Percentiles rank a stretch among this genome's conserved stretches.
phyloP scores from a whole-genome alignment of 1,140 invertebrate species.

The Neuroterus valhalla region DNA sequence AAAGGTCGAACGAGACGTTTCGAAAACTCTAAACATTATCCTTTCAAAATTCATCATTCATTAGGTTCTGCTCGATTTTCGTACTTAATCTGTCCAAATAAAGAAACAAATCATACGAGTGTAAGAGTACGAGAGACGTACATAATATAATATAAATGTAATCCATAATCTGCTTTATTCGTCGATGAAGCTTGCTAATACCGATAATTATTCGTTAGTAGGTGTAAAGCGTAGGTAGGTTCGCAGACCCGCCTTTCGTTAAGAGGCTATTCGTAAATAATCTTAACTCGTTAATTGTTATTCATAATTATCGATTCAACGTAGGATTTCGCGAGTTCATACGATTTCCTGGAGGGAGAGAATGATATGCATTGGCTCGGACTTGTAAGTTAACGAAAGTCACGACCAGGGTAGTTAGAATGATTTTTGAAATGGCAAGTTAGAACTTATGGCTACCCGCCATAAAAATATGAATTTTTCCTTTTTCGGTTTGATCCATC shows the following conservation, averaged over 20 bases:
- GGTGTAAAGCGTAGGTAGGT: constrained; percentile 45
- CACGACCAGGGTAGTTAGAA: background rate
- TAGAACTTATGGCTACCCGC: background rate
- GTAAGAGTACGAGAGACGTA: background rate
- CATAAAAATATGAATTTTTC: background rate
- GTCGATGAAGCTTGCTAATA: constrained; percentile 44
- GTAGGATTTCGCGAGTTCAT: constrained; percentile 37
- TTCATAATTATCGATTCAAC: constrained; percentile 40
- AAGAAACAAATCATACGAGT: constrained; percentile 11
- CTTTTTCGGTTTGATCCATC: background rate
- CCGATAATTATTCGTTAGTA: constrained; percentile 52
- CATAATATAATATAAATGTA: constrained; percentile 36
- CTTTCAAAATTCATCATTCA: too few relatives aligned
- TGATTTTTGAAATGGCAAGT: background rate
- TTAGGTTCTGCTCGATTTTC: constrained; percentile 1
- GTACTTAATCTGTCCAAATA: background rate
- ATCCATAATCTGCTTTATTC: constrained; percentile 49
- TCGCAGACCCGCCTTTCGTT: constrained; percentile 38
- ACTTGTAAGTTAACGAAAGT: constrained; percentile 21
- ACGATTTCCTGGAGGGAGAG: constrained; percentile 50
- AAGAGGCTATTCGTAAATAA: constrained; percentile 48
- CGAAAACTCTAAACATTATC: too few relatives aligned
- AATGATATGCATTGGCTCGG: constrained; percentile 59
- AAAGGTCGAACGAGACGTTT: too few relatives aligned
- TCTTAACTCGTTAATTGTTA: constrained; percentile 53